Evolutionary conservation across 2,113 vertebrate genomes (phyloP).

Genomic region (Sorex araneus): DNA sequence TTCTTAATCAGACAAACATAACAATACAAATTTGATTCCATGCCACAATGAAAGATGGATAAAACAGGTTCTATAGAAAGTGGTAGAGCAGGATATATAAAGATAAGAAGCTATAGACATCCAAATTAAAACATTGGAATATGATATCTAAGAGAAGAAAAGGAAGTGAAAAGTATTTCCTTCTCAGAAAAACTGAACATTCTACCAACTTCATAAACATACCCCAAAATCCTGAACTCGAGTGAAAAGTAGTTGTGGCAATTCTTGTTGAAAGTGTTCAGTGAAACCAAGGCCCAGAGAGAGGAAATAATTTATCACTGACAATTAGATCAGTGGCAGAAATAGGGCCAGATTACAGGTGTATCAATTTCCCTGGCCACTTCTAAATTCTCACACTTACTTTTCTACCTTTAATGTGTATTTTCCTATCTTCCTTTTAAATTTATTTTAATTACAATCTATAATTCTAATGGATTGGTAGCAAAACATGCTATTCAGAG

Average conservation of each 20-base stretch:
- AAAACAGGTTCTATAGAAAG: not conserved
- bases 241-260: not conserved
- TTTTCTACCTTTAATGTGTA: not conserved
- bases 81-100: not conserved
- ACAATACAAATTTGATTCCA: not conserved
- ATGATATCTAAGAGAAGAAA: not conserved
- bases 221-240: not conserved
- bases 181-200: constrained; percentile 4
- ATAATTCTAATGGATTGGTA: not conserved
- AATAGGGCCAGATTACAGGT: not conserved
- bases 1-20: constrained; percentile 13
- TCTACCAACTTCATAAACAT: constrained; percentile 1
- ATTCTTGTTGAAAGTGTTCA: not conserved
- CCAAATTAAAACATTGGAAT: not conserved
- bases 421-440: constrained; percentile 23
- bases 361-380: not conserved
- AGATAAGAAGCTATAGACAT: not conserved
- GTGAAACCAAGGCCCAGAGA: not conserved
- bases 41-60: not conserved
- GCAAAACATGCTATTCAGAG: not conserved
- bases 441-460: not conserved
- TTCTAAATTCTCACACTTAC: not conserved
- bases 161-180: not conserved
- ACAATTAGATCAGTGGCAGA: not conserved
- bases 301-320: not conserved